Evolutionary conservation across 2,797 vertebrate species (phyloP).

Genomic region (Danio tinwini): DNA sequence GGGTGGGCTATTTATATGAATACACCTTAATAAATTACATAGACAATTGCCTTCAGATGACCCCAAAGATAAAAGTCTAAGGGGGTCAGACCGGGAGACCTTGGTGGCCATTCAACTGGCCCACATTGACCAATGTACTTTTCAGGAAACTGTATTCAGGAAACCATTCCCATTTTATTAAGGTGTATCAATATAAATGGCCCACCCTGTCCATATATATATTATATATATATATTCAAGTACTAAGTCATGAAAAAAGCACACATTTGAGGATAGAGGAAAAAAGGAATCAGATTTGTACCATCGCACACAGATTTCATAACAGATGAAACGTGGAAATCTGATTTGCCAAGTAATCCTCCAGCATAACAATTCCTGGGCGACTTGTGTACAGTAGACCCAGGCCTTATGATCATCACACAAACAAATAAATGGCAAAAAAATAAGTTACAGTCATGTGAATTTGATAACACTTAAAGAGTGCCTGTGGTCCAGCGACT

Average conservation of each 20-base stretch:
- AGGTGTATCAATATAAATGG: no score
- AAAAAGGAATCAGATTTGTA: neutral
- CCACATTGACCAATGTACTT: no score
- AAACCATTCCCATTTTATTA: no score
- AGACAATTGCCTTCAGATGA: no score
- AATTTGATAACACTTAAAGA: neutral
- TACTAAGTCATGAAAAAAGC: neutral
- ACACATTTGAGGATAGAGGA: neutral
- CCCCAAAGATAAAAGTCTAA: no score
- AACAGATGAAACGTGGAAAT: conserved; percentile 10
- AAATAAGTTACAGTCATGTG: neutral
- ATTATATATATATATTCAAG: no score
- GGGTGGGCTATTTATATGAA: no score
- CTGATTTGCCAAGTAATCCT: conserved; percentile 7
- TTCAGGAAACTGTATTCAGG: no score
- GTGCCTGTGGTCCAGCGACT: conserved; percentile 21
- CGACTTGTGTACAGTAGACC: conserved; percentile 19
- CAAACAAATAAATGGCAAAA: conserved; percentile 9
- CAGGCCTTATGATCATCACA: neutral
- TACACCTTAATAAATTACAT: no score
- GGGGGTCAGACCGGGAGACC: no score
- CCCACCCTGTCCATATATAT: no score
- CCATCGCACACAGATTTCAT: neutral
- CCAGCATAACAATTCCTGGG: conserved; percentile 10
- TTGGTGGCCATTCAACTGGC: no score